These are phyloP conservation scores for Leucophora obtusa DNA, from an alignment of 2,888 invertebrate genomes.

Conservation along the genomic window DNA sequence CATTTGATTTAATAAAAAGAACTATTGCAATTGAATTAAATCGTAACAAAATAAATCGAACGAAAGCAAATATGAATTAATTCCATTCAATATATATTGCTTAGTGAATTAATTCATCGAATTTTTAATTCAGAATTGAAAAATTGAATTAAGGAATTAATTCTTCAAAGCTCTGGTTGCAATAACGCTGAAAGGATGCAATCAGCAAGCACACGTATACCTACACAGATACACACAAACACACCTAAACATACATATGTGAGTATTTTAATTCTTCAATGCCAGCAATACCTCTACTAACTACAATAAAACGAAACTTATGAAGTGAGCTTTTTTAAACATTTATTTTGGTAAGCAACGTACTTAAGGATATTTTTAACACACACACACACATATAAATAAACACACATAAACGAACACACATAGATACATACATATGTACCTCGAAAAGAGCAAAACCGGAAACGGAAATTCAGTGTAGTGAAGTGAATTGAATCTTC, in stretches of 20 bases:
- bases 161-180: too few relatives aligned
- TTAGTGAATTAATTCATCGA: too few relatives aligned
- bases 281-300: neutral
- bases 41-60: too few relatives aligned
- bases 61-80: too few relatives aligned
- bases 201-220: conserved; percentile 15
- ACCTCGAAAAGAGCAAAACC: conserved; percentile 35
- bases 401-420: too few relatives aligned
- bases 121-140: too few relatives aligned
- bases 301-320: neutral
- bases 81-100: too few relatives aligned
- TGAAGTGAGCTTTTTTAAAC: conserved; percentile 17
- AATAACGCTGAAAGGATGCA: conserved; percentile 5
- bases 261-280: neutral
- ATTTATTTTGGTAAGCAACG: conserved; percentile 10
- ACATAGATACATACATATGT: neutral
- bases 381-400: neutral
- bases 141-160: too few relatives aligned
- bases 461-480: conserved; percentile 53
- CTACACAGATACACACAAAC: neutral
- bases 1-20: too few relatives aligned
- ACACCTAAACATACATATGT: neutral
- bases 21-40: too few relatives aligned
- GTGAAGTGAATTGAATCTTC: conserved; percentile 13
- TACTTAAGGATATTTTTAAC: conserved; percentile 17